Conservation (phyloP, 1,140 invertebrate genomes). For the Drosophila insularis region DNA sequence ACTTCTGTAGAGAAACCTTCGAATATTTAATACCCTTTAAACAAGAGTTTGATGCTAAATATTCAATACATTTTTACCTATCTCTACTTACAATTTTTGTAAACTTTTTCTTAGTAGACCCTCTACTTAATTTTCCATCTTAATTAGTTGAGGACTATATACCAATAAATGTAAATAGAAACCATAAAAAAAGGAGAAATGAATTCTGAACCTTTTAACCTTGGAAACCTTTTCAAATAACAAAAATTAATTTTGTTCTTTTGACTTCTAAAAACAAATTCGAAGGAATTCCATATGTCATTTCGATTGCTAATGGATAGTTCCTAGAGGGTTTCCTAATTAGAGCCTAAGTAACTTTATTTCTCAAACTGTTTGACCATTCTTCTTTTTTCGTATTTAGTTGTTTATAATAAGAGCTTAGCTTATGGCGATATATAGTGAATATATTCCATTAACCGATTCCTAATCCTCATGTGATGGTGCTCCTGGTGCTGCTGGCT, state of each 20-base stretch:
- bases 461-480: conserved; percentile 15
- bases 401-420: conserved; percentile 1
- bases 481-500: conserved; percentile 24
- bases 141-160: too few species aligned
- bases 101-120: too few species aligned
- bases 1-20: neutral
- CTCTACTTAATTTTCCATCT: too few species aligned
- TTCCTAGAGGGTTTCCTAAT: neutral
- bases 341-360: neutral
- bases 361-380: neutral
- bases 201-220: too few species aligned
- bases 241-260: too few species aligned
- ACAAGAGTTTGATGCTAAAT: neutral
- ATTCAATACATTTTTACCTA: neutral
- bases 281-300: too few species aligned
- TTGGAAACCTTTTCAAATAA: too few species aligned
- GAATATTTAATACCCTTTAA: conserved; percentile 1
- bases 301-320: too few species aligned
- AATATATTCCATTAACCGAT: conserved; percentile 44
- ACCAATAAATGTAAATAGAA: too few species aligned
- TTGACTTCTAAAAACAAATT: too few species aligned
- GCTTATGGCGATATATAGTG: conserved; percentile 29
- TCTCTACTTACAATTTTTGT: too few species aligned
- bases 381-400: neutral
- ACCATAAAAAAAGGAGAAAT: too few species aligned